phyloP scores from a whole-genome alignment of 2,113 vertebrate genomes.

The Phyllostomus hastatus region DNA sequence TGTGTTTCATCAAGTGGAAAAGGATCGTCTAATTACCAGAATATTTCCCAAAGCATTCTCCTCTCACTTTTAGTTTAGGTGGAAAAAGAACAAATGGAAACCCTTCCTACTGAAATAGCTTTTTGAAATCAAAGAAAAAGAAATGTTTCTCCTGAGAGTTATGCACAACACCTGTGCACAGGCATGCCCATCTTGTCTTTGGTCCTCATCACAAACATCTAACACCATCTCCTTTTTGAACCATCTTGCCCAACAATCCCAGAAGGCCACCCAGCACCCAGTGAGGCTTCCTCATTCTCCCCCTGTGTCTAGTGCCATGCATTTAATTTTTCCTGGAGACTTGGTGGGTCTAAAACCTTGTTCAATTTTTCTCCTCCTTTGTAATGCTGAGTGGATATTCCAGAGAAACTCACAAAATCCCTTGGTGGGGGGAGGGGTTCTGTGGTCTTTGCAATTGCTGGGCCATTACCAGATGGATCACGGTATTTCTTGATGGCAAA shows the following conservation, averaged over 20 bases:
- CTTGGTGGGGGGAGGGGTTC: accelerated
- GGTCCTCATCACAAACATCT: not conserved
- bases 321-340: not conserved
- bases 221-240: not conserved
- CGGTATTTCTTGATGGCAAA: not conserved
- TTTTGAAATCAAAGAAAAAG: not conserved
- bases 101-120: not conserved
- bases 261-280: accelerated
- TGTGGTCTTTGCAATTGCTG: too few species aligned
- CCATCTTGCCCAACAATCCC: accelerated
- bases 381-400: not conserved
- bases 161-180: accelerated
- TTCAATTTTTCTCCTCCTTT: not conserved
- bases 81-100: not conserved
- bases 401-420: not conserved
- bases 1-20: not conserved
- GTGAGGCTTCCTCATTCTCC: not conserved
- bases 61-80: not conserved
- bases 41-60: not conserved
- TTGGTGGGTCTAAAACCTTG: not conserved
- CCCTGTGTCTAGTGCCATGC: too few species aligned
- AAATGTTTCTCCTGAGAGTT: not conserved
- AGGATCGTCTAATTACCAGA: not conserved
- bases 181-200: not conserved
- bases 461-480: not conserved